Evolutionary conservation across 2,113 vertebrate species (phyloP).

Genomic region (Oreamnos americanus): DNA sequence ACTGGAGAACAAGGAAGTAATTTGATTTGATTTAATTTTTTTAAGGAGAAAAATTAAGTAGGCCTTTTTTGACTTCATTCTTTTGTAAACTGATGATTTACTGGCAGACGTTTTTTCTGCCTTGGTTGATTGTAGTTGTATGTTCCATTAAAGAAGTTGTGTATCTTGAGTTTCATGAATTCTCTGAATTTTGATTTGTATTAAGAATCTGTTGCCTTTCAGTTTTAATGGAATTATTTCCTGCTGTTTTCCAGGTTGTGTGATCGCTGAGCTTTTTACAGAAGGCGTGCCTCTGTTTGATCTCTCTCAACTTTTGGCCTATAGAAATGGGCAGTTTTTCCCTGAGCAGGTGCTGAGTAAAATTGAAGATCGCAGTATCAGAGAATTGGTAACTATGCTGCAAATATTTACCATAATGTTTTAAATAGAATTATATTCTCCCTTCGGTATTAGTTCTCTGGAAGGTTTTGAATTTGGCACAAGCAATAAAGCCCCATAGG

Average conservation of each 20-base stretch:
- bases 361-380: constrained; percentile 93
- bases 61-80: background rate
- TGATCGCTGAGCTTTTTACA: constrained; percentile 96
- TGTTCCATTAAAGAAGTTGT: background rate
- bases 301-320: constrained; percentile 96
- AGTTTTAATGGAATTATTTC: constrained; percentile 18
- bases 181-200: background rate
- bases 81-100: background rate
- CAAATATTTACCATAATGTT: background rate
- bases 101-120: background rate
- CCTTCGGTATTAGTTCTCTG: background rate
- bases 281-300: constrained; percentile 97
- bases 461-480: background rate
- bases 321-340: constrained; percentile 94
- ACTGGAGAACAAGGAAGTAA: background rate
- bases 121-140: background rate
- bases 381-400: constrained; percentile 90
- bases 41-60: background rate
- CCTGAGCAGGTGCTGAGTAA: constrained; percentile 94
- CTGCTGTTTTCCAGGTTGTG: constrained; percentile 87
- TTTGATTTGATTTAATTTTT: background rate
- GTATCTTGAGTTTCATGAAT: background rate
- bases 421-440: background rate
- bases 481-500: background rate
- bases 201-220: background rate